phyloP scores from a whole-genome alignment of 1,140 invertebrate genomes.

The Leucophenga varia region DNA sequence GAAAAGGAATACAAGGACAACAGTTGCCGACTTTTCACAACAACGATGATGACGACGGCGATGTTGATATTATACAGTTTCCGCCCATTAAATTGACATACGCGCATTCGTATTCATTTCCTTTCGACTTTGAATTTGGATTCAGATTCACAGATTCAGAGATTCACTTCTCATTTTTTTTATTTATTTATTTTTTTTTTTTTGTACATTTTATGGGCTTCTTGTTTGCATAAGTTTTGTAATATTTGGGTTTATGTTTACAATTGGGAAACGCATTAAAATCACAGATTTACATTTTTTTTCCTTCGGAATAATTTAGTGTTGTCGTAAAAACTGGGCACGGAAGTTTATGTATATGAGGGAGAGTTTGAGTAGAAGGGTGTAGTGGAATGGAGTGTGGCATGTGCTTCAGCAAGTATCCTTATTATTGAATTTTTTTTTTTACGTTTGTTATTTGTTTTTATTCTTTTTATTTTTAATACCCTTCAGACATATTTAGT shows the following conservation, averaged over 20 bases:
- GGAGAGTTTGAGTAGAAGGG: too few relatives aligned
- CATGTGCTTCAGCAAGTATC: too few relatives aligned
- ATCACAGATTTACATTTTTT: conserved; percentile 55
- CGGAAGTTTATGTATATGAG: too few relatives aligned
- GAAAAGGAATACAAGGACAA: too few relatives aligned
- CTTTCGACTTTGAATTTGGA: conserved; percentile 7
- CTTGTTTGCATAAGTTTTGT: conserved; percentile 50
- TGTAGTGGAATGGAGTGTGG: too few relatives aligned
- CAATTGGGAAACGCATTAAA: conserved; percentile 53
- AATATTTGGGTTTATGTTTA: conserved; percentile 54
- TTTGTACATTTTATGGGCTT: not conserved
- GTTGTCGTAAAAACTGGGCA: conserved; percentile 28
- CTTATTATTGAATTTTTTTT: too few relatives aligned
- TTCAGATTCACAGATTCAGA: too few relatives aligned
- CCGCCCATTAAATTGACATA: conserved; percentile 54
- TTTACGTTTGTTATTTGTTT: too few relatives aligned
- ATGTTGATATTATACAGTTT: conserved; percentile 23
- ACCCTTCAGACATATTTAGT: too few relatives aligned
- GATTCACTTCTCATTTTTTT: too few relatives aligned
- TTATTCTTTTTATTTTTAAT: too few relatives aligned
- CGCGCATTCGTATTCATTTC: conserved; percentile 47
- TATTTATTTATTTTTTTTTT: conserved; percentile 7
- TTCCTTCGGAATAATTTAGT: conserved; percentile 52
- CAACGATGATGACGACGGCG: too few relatives aligned
- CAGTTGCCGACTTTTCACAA: conserved; percentile 16